Evolutionary conservation across 2,113 vertebrate genomes (phyloP).

Genomic region (Ivindomyrus marchei): DNA sequence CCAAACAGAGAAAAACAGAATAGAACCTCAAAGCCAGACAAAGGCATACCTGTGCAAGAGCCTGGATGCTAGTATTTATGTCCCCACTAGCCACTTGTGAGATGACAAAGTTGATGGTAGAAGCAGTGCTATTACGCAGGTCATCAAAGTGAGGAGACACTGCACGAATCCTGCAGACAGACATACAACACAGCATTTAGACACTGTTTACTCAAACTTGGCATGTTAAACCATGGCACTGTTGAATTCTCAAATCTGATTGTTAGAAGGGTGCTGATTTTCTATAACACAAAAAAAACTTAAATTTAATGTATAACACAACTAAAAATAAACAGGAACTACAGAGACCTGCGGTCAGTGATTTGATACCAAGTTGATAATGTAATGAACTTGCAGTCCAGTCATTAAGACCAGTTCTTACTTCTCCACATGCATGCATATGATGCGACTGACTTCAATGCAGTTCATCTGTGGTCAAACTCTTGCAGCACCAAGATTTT

Average conservation of each 20-base stretch:
- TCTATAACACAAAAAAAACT: no score
- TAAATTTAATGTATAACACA: background rate
- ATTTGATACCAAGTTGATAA: background rate
- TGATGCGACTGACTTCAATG: background rate
- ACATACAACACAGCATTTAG: background rate
- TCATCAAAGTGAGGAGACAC: conserved; percentile 93
- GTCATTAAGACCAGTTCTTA: background rate
- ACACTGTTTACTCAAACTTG: background rate
- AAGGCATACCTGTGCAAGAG: conserved; percentile 82
- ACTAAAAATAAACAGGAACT: background rate
- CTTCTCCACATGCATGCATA: background rate
- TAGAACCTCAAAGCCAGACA: background rate
- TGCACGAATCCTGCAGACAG: conserved; percentile 68
- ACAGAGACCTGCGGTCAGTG: background rate
- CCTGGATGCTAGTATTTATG: conserved; percentile 92
- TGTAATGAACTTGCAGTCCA: background rate
- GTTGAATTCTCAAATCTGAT: no score
- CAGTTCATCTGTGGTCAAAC: background rate
- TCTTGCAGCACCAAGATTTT: background rate
- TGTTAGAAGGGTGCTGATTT: no score
- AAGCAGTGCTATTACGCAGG: conserved; percentile 91
- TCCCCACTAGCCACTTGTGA: conserved; percentile 96
- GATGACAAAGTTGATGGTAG: conserved; percentile 97
- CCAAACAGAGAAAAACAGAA: background rate
- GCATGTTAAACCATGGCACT: no score